phyloP scores from a whole-genome alignment of 1,140 invertebrate genomes.

The Triops cancriformis region DNA sequence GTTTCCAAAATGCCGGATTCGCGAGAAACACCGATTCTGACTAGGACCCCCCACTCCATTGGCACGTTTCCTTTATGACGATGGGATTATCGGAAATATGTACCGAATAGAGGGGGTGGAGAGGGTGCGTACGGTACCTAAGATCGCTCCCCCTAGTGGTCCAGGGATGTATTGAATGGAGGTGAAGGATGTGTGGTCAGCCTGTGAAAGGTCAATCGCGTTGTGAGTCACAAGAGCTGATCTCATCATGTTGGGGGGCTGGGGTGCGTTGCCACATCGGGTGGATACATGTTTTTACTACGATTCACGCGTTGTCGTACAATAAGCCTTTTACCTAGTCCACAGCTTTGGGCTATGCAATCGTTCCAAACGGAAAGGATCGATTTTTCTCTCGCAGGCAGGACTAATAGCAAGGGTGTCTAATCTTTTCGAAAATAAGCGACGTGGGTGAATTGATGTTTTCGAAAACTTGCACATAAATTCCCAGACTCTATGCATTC shows the following conservation, averaged over 20 bases:
- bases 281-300: neutral
- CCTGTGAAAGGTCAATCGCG: neutral
- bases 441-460: neutral
- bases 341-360: no score
- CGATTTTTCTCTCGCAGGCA: neutral
- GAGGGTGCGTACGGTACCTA: neutral
- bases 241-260: neutral
- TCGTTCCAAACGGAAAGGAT: no score
- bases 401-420: no score
- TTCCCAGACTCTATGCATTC: no score
- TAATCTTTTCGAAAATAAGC: neutral
- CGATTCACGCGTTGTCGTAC: no score
- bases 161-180: neutral
- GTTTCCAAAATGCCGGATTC: neutral
- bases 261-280: neutral
- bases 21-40: neutral
- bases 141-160: no score
- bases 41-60: neutral
- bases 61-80: neutral
- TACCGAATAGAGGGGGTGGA: neutral
- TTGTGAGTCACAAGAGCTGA: neutral
- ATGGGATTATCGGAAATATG: neutral
- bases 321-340: no score
- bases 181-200: constrained; percentile 4
- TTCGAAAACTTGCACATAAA: no score